phyloP scores from a whole-genome alignment of 92 coral and sea anemone genomes.

The Siderastrea siderea region DNA sequence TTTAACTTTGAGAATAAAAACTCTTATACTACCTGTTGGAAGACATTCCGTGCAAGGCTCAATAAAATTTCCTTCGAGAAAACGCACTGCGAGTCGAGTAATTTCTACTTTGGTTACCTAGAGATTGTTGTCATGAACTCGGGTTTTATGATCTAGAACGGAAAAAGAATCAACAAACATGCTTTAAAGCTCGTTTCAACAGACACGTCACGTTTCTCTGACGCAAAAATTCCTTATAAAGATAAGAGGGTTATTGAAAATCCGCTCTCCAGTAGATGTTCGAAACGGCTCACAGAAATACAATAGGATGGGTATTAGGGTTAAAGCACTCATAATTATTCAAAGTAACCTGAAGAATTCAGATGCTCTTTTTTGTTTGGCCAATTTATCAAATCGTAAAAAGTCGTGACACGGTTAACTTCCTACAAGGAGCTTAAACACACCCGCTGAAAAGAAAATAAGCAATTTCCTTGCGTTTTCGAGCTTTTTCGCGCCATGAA shows the following conservation, averaged over 20 bases:
- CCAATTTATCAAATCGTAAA: background rate
- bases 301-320: background rate
- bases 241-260: conserved; percentile 30
- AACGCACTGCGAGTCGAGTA: too few species aligned
- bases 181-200: conserved; percentile 30
- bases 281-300: conserved; percentile 3
- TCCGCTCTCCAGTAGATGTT: conserved; percentile 18
- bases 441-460: background rate
- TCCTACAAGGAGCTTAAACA: background rate
- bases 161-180: background rate
- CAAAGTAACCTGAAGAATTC: background rate
- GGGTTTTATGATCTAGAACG: background rate
- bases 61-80: background rate
- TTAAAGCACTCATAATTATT: background rate
- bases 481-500: conserved; percentile 4
- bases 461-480: background rate
- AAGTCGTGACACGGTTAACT: conserved; percentile 40
- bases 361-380: background rate
- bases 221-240: conserved; percentile 25
- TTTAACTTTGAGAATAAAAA: background rate
- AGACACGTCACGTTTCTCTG: conserved; percentile 15
- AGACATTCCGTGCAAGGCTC: background rate
- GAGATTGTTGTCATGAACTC: background rate
- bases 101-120: background rate
- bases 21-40: conserved; percentile 3